Evolutionary conservation across 2,797 vertebrate genomes (phyloP), one percentile per base, ranked within the genome.

Genomic region (Prunella strophiata): DNA sequence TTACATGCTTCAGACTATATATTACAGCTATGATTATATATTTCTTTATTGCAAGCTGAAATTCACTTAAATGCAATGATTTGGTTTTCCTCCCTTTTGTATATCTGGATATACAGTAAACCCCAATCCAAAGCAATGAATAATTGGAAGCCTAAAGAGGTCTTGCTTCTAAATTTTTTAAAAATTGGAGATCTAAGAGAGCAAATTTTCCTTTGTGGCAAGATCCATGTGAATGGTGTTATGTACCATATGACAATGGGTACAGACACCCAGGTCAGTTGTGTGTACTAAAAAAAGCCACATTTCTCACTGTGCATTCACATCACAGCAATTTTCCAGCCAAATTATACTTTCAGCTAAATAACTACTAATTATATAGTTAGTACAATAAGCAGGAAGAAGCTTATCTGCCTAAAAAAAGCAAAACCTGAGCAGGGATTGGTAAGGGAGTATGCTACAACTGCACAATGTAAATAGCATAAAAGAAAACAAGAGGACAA

Each of bases 241-340:
- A 14, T 2, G 27, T 15, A 20, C 11, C 7, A 32, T 3, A 29
- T 1, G 10, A 48, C 32, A 57, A 25, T 1, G 25, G 1, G 2
- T 11, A 25, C 5, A 32, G 2, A 67, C n/a, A 62, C 10, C 16
- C 47, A 57, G 50, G 55, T 42, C 61, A 16, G 32, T 40, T 13
- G 14, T 30, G 13, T 7, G 15, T 23, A 38, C 55, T 48, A 38
- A 36, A 84, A 68, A 66, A 42, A 50, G 3, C 12, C 9, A 2
- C 26, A 11, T 32, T 73, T 48, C 59, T 83, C 84, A 63, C 59
- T 5, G 1, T 22, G 48, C 32, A 7, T 61, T 86, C 55, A 43
- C 32, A 40, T 20, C 2, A 6, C 62, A 84, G 66, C 48, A 14
- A 16, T 70, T 42, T 76, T 73, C 34, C 42, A 86, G 52, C 36